These are phyloP conservation scores for Pelodiscus sinensis DNA, from an alignment of 2,113 vertebrate species.

Conservation along the genomic window DNA sequence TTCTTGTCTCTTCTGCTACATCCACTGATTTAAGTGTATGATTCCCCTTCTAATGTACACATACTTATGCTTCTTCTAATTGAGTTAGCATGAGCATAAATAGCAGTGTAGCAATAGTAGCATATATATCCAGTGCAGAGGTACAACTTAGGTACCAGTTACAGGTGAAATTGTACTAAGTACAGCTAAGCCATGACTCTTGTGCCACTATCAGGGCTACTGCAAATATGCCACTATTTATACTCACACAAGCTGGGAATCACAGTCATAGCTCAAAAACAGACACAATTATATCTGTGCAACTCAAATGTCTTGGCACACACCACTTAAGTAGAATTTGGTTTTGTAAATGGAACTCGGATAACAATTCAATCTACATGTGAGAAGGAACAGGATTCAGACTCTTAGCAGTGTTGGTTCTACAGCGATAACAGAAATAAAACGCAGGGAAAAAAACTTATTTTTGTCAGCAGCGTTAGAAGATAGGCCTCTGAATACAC, in stretches of 20 bases:
- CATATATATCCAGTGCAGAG: background rate
- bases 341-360: background rate
- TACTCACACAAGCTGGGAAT: background rate
- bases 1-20: background rate
- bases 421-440: constrained; percentile 12
- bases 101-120: background rate
- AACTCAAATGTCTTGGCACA: background rate
- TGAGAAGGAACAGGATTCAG: constrained; percentile 14
- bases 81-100: background rate
- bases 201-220: background rate
- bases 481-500: constrained; percentile 13
- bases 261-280: background rate
- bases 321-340: background rate
- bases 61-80: background rate
- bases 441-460: background rate
- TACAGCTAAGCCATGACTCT: background rate
- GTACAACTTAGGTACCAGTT: background rate
- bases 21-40: background rate
- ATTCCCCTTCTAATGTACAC: background rate
- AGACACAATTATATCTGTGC: background rate
- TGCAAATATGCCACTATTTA: background rate
- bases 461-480: constrained; percentile 36
- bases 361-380: background rate
- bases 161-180: background rate
- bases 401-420: background rate